Conservation (phyloP, 2,888 invertebrate genomes). For the Calameuta idolon region DNA sequence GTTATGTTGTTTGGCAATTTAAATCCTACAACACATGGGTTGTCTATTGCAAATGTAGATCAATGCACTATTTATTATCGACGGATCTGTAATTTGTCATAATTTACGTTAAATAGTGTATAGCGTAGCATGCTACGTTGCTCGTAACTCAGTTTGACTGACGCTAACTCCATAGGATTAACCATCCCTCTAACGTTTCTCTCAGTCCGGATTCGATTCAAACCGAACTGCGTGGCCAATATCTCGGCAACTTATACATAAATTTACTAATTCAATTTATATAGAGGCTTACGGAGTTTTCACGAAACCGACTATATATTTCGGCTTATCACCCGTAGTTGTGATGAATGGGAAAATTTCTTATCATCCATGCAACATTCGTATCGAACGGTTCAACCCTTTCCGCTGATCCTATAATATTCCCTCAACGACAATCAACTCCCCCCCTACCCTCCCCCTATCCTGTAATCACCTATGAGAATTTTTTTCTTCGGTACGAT, state of each 20-base stretch:
- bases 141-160: slow-evolving; percentile 61
- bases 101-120: slow-evolving; percentile 58
- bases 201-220: slow-evolving; percentile 13
- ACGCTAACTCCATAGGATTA: slow-evolving; percentile 60
- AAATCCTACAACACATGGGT: neutral
- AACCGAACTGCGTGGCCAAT: neutral
- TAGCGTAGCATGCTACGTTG: slow-evolving; percentile 33
- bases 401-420: too few relatives aligned
- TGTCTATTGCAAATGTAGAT: slow-evolving; percentile 1
- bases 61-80: slow-evolving; percentile 40
- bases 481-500: too few relatives aligned
- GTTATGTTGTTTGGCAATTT: too few relatives aligned
- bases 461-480: too few relatives aligned
- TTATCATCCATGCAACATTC: too few relatives aligned
- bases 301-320: too few relatives aligned
- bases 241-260: slow-evolving; percentile 17
- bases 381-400: too few relatives aligned
- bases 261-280: slow-evolving; percentile 19
- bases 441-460: too few relatives aligned
- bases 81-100: slow-evolving; percentile 45
- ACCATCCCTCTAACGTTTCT: slow-evolving; percentile 36
- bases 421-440: too few relatives aligned
- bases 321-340: too few relatives aligned
- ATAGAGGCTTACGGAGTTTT: neutral
- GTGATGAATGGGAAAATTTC: too few relatives aligned